Percentiles rank a stretch among this genome's conserved stretches.
These are phyloP conservation scores for Capromys pilorides DNA, from an alignment of 2,797 vertebrate species.

Conservation along the genomic window DNA sequence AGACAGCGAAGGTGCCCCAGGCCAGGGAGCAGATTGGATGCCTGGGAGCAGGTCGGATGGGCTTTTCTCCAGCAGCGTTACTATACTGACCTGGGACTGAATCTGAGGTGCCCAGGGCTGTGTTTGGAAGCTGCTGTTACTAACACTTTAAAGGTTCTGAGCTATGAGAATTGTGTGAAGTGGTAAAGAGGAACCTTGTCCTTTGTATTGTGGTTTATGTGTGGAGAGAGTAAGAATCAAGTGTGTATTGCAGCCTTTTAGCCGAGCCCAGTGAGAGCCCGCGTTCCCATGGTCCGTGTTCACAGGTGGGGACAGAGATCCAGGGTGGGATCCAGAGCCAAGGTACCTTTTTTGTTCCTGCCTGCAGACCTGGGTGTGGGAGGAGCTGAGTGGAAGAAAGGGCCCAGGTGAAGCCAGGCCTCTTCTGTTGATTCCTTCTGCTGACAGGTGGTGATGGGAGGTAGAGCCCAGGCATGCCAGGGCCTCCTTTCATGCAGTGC, in stretches of 20 bases:
- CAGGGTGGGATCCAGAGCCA: neutral
- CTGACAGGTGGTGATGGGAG: conserved; percentile 61
- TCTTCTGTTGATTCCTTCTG: neutral
- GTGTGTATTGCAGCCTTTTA: neutral
- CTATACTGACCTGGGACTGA: conserved; percentile 60
- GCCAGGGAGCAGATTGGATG: neutral
- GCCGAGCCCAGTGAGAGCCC: neutral
- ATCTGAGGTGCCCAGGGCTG: conserved; percentile 5
- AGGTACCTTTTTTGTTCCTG: neutral
- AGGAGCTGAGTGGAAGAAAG: conserved; percentile 48
- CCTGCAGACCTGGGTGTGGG: conserved; percentile 33
- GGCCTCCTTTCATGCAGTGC: neutral
- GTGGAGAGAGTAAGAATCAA: conserved; percentile 27
- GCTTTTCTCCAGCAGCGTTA: neutral
- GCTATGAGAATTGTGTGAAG: conserved; percentile 48
- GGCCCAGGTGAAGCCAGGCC: conserved; percentile 58
- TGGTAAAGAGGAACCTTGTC: conserved; percentile 57
- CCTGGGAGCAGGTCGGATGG: neutral
- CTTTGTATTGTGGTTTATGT: conserved; percentile 61
- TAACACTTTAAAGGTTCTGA: conserved; percentile 56
- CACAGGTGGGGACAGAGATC: neutral
- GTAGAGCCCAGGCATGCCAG: neutral
- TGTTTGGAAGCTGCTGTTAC: neutral
- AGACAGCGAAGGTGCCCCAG: neutral
- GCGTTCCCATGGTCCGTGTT: neutral